A percentile compares a stretch with the other conserved stretches of the same genome.
Evolutionary conservation across 1,140 invertebrate species (phyloP).

Genomic region (Cyrtorhinus lividipennis): DNA sequence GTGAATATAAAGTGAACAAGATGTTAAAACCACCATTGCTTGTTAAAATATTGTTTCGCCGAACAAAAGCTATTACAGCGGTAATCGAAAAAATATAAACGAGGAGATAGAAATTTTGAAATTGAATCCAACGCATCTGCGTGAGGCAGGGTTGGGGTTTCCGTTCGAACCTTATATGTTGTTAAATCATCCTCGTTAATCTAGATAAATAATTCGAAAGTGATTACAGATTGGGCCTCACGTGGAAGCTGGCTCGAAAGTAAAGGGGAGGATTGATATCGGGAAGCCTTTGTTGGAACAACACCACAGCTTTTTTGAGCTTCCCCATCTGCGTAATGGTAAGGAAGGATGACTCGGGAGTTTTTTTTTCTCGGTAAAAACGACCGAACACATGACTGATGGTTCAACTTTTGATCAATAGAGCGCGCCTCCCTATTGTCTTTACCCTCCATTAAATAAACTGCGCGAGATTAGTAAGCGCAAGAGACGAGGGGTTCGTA

Average conservation of each 20-base stretch:
- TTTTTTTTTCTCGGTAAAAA: not conserved
- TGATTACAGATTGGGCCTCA: not conserved
- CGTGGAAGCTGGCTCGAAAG: not conserved
- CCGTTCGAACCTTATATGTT: too few relatives aligned
- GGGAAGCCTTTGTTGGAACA: not conserved
- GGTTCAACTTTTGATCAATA: constrained; percentile 7
- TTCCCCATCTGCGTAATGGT: constrained; percentile 6
- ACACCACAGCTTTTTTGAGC: not conserved
- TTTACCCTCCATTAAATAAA: constrained; percentile 8
- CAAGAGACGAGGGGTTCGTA: not conserved
- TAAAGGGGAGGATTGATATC: not conserved
- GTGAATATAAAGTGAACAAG: too few relatives aligned
- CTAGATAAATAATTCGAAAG: not conserved
- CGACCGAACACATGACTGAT: constrained; percentile 1
- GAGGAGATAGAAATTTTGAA: too few relatives aligned
- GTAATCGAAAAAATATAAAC: too few relatives aligned
- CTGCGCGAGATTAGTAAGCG: not conserved
- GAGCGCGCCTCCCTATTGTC: not conserved
- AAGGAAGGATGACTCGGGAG: constrained; percentile 5
- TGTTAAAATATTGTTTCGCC: too few relatives aligned
- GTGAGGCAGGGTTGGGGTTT: too few relatives aligned
- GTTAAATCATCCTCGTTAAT: not conserved
- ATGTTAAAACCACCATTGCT: too few relatives aligned
- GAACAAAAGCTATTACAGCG: too few relatives aligned
- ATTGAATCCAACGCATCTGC: too few relatives aligned